Base-by-base conservation (phyloP, 64 coral and sea anemone genomes). In the Montipora foliosa region DNA sequence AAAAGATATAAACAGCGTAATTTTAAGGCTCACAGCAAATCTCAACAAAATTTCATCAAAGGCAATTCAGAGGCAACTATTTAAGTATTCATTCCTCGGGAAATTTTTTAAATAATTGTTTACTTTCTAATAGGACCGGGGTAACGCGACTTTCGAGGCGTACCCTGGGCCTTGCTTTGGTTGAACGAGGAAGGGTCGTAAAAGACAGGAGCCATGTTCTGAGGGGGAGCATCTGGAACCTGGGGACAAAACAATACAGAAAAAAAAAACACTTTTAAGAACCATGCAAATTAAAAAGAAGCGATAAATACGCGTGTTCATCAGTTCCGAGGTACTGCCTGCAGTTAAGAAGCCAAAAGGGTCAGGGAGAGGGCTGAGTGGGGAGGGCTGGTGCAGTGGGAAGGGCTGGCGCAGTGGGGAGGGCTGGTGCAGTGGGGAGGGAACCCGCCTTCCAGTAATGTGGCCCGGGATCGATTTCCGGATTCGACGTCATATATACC, bases 81-180 rank as follows among this genome's bases (percentile, higher is more conserved):
- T 70, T 86, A 78, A 78, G 17, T 50, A 45, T 49, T 49, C 45
- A 78, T 48, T 78, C 76, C 76, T 78, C 46, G 76, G 46, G 76
- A 19, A 78, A 78, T 49, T n/a, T 72, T 71, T 37, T 37, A 37
- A 37, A 37, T 37, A 21, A 71, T 70, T 86, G 17, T 86, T 83
- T 17, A 64, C 14, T 71, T 86, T 86, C 82, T 47, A 11, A 48
- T n/a, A 68, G 19, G 76, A 49, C 82, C 82, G 44, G 82, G 82
- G 67, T 86, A 86, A 13, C 82, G 82, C 16, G 82, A 86, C 12
- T 86, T 86, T 49, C 82, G 68, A 15, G 82, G 82, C 8, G 82
- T 70, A 47, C 62, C 67, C 64, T 71, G 66, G 3, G 64, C 82
- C 66, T 8, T 50, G 1, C 29, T 62, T 64, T 86, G 82, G 66